Evolutionary conservation across 2,888 invertebrate species (phyloP), one percentile per base, ranked within the genome.

Genomic region (Tigriopus californicus): DNA sequence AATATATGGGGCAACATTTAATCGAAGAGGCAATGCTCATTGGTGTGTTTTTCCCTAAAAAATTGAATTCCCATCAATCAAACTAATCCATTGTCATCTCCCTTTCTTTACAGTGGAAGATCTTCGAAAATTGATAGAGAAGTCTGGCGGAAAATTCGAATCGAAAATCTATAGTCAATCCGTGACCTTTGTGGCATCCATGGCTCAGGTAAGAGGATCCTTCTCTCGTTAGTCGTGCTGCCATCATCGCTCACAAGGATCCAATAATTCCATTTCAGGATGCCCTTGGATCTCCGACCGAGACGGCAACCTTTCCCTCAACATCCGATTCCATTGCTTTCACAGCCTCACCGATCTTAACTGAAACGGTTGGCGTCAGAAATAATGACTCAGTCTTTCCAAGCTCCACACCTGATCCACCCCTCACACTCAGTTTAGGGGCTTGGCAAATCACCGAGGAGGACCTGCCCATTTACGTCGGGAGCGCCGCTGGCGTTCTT

Each of bases 391-490:
- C 33, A 5, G 33, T 33, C 33, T 33, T 33, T 33, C 33, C 49
- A 2, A 13, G 12, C 15, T 20, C 49, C 20, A 49, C 49, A 20
- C 49, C 49, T 13, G 15, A 49, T 49, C 49, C 56, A 18, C 56
- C 56, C 18, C 46, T 56, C 6, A 56, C 56, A 13, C 46, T 56
- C n/a, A 56, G 56, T 46, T 25, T 56, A 4, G 56, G 56, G 12
- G 41, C 56, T n/a, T 56, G 56, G 56, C 44, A 41, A 41, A 56
- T 56, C n/a, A 15, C 56, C 8, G 56, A 56, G 22, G 56, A 56
- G 24, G 56, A 56, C 15, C 46, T 56, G 24, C 56, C 56, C 44
- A 41, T 56, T 12, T 56, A 56, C n/a, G 44, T 56, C 2, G 56
- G 56, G 1, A 42, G 42, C 20, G 56, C 56, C 5, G 56, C 56